A percentile compares a stretch with the other conserved stretches of the same genome.
Conservation (phyloP, 1,140 invertebrate species). For the Drosophila kikkawai region DNA sequence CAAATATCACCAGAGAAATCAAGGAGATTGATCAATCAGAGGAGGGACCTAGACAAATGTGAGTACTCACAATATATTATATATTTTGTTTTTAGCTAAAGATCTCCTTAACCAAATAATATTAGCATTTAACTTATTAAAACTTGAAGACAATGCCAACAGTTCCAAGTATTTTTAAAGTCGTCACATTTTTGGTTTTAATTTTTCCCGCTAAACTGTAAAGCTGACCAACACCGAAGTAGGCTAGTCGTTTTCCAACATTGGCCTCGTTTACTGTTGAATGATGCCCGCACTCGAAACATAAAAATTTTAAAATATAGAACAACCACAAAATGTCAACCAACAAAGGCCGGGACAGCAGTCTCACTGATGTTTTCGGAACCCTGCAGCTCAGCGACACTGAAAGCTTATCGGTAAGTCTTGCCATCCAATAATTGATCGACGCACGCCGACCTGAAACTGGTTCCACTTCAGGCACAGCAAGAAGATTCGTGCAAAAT, state of each 20-base stretch:
- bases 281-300: conserved; percentile 5
- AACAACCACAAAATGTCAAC: neutral
- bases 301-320: no score
- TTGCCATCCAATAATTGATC: no score
- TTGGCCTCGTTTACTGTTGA: neutral
- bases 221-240: neutral
- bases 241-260: neutral
- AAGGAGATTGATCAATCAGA: no score
- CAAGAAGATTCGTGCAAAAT: conserved; percentile 2
- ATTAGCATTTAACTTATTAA: no score
- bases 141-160: no score
- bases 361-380: neutral
- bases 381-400: neutral
- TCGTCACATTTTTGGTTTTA: neutral
- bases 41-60: no score
- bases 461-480: conserved; percentile 9
- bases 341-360: neutral
- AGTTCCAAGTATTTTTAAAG: neutral
- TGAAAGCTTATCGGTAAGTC: neutral
- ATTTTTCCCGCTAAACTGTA: conserved; percentile 1
- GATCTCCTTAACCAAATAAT: no score
- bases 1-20: no score
- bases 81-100: no score
- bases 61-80: no score
- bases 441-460: neutral